phyloP scores from a whole-genome alignment of 2,113 vertebrate genomes.

The Syngnathus typhle region DNA sequence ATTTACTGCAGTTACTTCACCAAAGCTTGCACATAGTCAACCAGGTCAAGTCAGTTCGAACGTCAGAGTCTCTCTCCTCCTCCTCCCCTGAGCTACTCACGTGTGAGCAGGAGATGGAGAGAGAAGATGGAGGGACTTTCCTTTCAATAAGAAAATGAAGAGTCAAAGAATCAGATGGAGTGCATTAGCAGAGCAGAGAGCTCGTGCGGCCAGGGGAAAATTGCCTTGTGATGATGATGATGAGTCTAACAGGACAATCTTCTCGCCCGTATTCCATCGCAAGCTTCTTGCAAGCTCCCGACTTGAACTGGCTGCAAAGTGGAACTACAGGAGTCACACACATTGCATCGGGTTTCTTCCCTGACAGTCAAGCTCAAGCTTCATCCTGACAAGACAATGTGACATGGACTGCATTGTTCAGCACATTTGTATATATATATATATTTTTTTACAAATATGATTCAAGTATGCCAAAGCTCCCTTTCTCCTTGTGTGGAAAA shows the following conservation, averaged over 20 bases:
- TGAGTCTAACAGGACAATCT: conserved; percentile 65
- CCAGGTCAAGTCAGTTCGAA: conserved; percentile 41
- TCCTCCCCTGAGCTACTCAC: conserved; percentile 35
- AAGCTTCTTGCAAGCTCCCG: conserved; percentile 52
- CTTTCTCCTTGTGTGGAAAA: conserved; percentile 38
- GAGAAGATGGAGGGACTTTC: conserved; percentile 59
- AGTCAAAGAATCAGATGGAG: conserved; percentile 62
- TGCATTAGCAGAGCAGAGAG: conserved; percentile 58
- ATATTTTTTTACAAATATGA: conserved; percentile 17
- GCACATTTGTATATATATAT: conserved; percentile 23
- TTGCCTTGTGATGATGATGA: conserved; percentile 66
- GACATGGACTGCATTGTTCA: conserved; percentile 43
- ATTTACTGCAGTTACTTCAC: conserved; percentile 53
- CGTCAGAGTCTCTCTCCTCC: conserved; percentile 17
- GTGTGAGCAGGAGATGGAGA: conserved; percentile 47
- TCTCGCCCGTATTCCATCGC: conserved; percentile 26
- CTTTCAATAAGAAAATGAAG: conserved; percentile 56
- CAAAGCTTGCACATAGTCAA: conserved; percentile 31
- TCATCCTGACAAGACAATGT: conserved; percentile 22
- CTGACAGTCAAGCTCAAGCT: conserved; percentile 32
- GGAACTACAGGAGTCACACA: conserved; percentile 47
- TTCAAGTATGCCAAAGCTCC: conserved; percentile 25
- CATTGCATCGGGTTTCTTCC: conserved; percentile 14
- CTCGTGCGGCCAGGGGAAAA: conserved; percentile 52
- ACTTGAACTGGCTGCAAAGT: conserved; percentile 39